phyloP scores from a whole-genome alignment of 2,113 vertebrate genomes.

The Anhinga anhinga region DNA sequence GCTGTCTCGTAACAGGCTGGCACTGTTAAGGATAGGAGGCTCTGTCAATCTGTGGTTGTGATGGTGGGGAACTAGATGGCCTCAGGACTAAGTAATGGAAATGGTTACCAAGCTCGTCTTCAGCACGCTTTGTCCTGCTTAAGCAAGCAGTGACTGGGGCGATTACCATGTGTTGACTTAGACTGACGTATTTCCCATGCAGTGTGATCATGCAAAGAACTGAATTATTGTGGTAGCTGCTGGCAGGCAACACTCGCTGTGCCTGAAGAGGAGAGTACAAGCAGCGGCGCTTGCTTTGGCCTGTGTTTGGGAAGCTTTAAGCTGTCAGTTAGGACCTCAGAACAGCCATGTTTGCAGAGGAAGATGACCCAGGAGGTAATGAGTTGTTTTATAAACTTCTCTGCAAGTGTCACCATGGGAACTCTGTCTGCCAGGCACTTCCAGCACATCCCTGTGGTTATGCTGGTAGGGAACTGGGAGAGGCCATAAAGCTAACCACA shows the following conservation, averaged over 20 bases:
- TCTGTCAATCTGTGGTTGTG: neutral
- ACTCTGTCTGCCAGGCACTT: neutral
- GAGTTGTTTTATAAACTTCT: constrained; percentile 34
- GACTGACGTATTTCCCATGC: neutral
- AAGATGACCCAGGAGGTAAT: constrained; percentile 2
- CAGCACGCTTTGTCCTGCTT: neutral
- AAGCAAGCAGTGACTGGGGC: neutral
- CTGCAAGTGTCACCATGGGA: constrained; percentile 24
- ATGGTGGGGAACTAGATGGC: neutral
- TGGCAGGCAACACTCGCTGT: neutral
- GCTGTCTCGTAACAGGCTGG: neutral
- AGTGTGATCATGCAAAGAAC: neutral
- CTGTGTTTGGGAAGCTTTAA: neutral
- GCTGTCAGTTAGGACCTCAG: neutral
- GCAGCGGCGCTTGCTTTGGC: neutral
- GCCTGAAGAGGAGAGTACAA: neutral
- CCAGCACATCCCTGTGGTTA: constrained; percentile 6
- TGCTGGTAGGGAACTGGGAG: neutral
- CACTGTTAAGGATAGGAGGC: neutral
- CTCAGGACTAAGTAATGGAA: constrained; percentile 20
- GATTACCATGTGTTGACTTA: neutral
- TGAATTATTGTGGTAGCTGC: neutral
- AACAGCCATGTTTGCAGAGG: neutral
- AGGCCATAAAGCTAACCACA: constrained; percentile 2
- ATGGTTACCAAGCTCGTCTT: neutral